Base-by-base conservation (phyloP, 1,140 invertebrate species). In the Cryptotermes secundus region DNA sequence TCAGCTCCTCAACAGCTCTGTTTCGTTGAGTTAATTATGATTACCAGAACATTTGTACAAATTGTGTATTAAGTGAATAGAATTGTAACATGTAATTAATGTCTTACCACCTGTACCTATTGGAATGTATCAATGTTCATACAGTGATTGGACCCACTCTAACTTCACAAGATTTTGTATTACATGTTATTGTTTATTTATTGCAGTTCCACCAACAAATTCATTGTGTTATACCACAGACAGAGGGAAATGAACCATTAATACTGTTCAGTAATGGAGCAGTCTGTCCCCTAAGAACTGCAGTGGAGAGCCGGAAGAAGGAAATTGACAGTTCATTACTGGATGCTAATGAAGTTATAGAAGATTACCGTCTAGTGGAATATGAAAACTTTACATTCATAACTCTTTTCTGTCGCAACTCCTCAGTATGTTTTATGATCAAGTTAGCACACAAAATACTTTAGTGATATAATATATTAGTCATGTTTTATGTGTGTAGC, bases 321-420 rank as follows among this genome's bases (percentile, higher is more conserved):
- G 34, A n/a, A 22, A 26, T 0, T 59, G 22, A 19, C 59, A 31
- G 19, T 35, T 26, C 83, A 79, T 34, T 83, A 9, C 16, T 79
- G 3, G 26, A 72, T 19, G 16, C 59, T 31, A 59, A 79, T 79
- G 53, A 83, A 80, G 0, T 79, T 34, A 79, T 83, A 65, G 38
- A 83, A 59, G 83, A 83, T 31, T 83, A 49, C 53, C 83, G 35
- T 24, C 53, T 83, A 36, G 59, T 83, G 72, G 31, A n/a, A 36
- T 31, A 79, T 31, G 72, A 83, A 34, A 34, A 9, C 14, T 35
- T n/a, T 31, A 83, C 42, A 79, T 79, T 79, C 31, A 35, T 83
- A 22, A 79, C 83, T 16, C 0, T 83, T 34, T 31, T 83, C 31
- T 34, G 59, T 42, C 42, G 53, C 14, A 82, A 24, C 34, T 31